Evolutionary conservation across 2,797 vertebrate genomes (phyloP).

Genomic region (Typhlichthys eigenmanni): DNA sequence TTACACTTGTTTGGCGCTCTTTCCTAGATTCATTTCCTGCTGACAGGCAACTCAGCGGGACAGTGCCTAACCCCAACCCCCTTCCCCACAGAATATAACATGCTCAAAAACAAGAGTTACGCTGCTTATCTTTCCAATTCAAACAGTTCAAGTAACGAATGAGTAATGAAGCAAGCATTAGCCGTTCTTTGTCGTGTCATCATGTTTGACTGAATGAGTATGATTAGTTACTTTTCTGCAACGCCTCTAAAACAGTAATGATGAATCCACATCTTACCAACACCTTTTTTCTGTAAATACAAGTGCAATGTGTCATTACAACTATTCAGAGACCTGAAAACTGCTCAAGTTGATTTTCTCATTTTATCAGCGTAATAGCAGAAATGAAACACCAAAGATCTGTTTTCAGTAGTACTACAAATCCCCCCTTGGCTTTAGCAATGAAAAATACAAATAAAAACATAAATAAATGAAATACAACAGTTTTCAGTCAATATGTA

Average conservation of each 20-base stretch:
- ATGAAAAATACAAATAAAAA: neutral
- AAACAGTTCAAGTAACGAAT: conserved; percentile 42
- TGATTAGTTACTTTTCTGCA: conserved; percentile 8
- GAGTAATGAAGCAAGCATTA: conserved; percentile 16
- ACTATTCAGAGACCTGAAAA: neutral
- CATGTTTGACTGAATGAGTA: conserved; percentile 21
- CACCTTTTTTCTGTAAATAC: neutral
- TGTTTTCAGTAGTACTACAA: neutral
- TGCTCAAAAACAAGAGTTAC: conserved; percentile 32
- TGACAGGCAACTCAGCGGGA: conserved; percentile 41
- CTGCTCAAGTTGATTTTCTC: neutral
- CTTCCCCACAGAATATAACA: neutral
- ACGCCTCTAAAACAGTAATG: conserved; percentile 1
- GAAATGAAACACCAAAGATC: neutral
- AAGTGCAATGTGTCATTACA: neutral
- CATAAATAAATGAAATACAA: neutral
- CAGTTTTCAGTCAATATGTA: too few relatives aligned
- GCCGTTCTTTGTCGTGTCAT: conserved; percentile 38
- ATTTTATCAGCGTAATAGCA: neutral
- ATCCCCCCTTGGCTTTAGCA: conserved; percentile 1
- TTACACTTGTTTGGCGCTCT: conserved; percentile 27
- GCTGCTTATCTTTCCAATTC: conserved; percentile 56
- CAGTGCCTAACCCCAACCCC: conserved; percentile 20
- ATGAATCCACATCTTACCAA: conserved; percentile 1
- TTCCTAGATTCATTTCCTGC: conserved; percentile 38